A percentile compares a stretch with the other conserved stretches of the same genome.
Evolutionary conservation across 1,140 invertebrate genomes (phyloP).

Genomic region (Arion vulgaris): DNA sequence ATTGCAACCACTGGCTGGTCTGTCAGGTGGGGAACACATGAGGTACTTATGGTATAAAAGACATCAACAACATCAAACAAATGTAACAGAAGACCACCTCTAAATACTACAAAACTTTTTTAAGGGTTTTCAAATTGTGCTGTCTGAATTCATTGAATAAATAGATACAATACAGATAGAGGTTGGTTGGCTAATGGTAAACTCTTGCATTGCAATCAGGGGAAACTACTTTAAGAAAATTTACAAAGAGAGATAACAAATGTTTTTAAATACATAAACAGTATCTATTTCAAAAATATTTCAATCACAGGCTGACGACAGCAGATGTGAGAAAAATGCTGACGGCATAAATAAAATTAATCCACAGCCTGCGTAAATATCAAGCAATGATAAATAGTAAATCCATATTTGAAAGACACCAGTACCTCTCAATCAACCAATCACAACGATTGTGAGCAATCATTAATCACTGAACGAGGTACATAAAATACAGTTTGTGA

Average conservation of each 20-base stretch:
- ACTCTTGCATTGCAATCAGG: neutral
- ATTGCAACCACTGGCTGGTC: neutral
- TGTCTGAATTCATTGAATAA: no score
- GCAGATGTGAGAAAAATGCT: neutral
- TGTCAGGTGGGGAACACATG: neutral
- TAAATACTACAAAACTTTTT: neutral
- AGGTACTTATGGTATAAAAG: neutral
- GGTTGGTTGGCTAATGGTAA: no score
- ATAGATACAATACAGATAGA: no score
- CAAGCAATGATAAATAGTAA: neutral
- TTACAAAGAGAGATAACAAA: no score
- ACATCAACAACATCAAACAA: neutral
- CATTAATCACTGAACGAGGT: neutral
- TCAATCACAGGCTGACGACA: neutral
- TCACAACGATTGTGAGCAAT: neutral
- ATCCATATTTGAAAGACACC: neutral
- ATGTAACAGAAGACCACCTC: neutral
- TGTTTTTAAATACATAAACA: no score
- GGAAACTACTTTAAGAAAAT: no score
- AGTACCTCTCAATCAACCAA: neutral
- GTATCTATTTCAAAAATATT: neutral
- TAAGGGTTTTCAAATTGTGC: no score
- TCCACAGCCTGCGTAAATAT: neutral
- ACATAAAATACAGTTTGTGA: no score
- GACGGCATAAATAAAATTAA: neutral